Conservation (phyloP, 2,888 invertebrate genomes). For the Apamea monoglypha region DNA sequence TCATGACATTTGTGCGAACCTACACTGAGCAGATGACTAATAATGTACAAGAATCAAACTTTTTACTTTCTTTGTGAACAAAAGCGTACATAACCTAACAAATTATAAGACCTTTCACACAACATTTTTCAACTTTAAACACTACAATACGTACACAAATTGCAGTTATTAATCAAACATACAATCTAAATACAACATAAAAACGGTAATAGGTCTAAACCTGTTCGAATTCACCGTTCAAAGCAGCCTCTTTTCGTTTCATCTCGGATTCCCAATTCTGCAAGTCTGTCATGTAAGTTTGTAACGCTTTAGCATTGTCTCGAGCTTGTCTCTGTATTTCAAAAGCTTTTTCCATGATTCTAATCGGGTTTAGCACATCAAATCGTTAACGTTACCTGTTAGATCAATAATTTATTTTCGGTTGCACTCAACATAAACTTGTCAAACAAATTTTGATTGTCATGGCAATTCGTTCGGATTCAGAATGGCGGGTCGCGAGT, state of each 20-base stretch:
- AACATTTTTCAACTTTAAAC: conserved; percentile 6
- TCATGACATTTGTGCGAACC: background rate
- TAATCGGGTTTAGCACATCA: conserved; percentile 64
- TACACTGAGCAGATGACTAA: conserved; percentile 7
- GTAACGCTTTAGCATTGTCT: conserved; percentile 93
- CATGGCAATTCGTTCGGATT: conserved; percentile 63
- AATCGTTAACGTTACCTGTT: conserved; percentile 75
- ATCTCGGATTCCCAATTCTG: conserved; percentile 93
- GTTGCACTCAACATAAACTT: conserved; percentile 66
- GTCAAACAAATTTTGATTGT: conserved; percentile 69
- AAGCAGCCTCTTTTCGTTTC: conserved; percentile 92
- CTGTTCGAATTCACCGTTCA: conserved; percentile 88
- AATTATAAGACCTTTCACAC: conserved; percentile 36
- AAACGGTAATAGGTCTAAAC: conserved; percentile 79
- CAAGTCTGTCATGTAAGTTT: conserved; percentile 93
- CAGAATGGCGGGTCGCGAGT: conserved; percentile 43
- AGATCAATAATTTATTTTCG: conserved; percentile 75
- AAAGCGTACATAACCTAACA: conserved; percentile 54
- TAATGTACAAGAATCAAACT: conserved; percentile 10
- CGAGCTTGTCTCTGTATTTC: conserved; percentile 93
- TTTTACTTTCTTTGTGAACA: conserved; percentile 16
- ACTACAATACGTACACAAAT: conserved; percentile 42
- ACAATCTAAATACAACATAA: conserved; percentile 61
- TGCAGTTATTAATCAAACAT: conserved; percentile 27
- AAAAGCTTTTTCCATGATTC: conserved; percentile 91